A percentile compares a stretch with the other conserved stretches of the same genome.
These are phyloP conservation scores for Pomacea maculata DNA, from an alignment of 1,140 invertebrate species.

Conservation along the genomic window DNA sequence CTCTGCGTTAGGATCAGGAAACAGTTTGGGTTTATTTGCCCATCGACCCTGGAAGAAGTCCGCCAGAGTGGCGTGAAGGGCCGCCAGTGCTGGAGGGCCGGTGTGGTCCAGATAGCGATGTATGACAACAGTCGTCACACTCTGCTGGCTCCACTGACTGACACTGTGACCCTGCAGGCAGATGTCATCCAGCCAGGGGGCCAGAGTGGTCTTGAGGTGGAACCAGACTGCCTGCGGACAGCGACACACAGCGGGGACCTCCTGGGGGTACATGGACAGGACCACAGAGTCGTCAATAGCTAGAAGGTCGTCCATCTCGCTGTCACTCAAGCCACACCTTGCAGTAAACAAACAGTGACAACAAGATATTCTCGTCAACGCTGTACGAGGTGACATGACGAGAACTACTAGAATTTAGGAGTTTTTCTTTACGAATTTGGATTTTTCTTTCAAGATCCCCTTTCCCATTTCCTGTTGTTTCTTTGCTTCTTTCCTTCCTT, in stretches of 20 bases:
- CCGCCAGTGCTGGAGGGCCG: neutral
- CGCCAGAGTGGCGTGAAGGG: slow-evolving; percentile 35
- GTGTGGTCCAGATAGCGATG: neutral
- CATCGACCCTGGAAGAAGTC: slow-evolving; percentile 56
- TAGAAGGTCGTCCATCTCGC: slow-evolving; percentile 17
- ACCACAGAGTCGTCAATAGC: slow-evolving; percentile 6
- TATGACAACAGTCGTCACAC: neutral
- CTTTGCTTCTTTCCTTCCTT: too few species aligned
- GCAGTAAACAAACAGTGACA: too few species aligned
- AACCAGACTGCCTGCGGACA: slow-evolving; percentile 17
- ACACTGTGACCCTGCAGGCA: slow-evolving; percentile 17
- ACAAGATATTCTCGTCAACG: too few species aligned
- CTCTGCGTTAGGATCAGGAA: slow-evolving; percentile 35
- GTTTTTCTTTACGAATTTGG: too few species aligned
- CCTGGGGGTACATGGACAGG: neutral
- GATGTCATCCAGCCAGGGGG: neutral
- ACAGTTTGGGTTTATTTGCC: slow-evolving; percentile 53
- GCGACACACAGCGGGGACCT: neutral
- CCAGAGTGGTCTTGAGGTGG: slow-evolving; percentile 7
- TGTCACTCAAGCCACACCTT: slow-evolving; percentile 20
- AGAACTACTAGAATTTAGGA: too few species aligned
- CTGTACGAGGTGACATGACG: too few species aligned
- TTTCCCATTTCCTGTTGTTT: too few species aligned
- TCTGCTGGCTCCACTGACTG: slow-evolving; percentile 15
- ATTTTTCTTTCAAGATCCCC: too few species aligned